Evolutionary conservation across 1,140 invertebrate genomes (phyloP).

Genomic region (Cydia strobilella): DNA sequence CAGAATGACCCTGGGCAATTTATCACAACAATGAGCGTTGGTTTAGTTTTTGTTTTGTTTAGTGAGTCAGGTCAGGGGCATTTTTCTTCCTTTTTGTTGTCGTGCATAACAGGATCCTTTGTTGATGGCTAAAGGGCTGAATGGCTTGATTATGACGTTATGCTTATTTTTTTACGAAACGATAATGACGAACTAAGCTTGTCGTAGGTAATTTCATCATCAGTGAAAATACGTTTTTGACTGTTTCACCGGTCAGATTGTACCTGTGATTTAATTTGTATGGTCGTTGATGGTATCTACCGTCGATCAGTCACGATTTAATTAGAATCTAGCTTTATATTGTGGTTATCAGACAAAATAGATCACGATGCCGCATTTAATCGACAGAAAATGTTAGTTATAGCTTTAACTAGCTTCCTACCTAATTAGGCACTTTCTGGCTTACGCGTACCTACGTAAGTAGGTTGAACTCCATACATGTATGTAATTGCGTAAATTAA

Average conservation of each 20-base stretch:
- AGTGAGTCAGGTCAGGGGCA: constrained; percentile 55
- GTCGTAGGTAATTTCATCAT: no score
- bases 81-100: constrained; percentile 42
- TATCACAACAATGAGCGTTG: constrained; percentile 21
- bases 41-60: constrained; percentile 25
- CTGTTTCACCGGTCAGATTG: neutral
- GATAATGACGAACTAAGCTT: no score
- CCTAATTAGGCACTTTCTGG: no score
- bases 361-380: neutral
- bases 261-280: no score
- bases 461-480: no score
- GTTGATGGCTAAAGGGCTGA: constrained; percentile 12
- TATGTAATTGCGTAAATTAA: no score
- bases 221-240: no score
- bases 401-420: neutral
- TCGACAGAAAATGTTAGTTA: neutral
- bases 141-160: neutral
- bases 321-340: neutral
- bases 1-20: neutral
- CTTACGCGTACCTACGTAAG: no score
- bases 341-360: neutral
- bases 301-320: neutral
- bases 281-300: neutral
- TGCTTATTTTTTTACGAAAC: constrained; percentile 1
- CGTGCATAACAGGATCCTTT: constrained; percentile 29